Conservation (phyloP, 2,113 vertebrate species). For the Mungos mungo region DNA sequence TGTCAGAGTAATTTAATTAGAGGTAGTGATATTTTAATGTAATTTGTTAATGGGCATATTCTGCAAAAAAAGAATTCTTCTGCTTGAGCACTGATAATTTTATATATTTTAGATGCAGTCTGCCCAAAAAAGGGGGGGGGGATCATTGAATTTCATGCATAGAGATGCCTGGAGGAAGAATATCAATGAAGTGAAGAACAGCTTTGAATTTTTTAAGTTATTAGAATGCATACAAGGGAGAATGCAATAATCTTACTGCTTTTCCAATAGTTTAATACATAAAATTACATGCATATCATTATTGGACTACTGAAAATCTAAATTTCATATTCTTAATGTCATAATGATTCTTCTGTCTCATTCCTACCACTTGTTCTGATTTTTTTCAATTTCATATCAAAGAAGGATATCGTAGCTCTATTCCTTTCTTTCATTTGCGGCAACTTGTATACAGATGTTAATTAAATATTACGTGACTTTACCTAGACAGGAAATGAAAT, state of each 20-base stretch:
- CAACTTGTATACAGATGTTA: background rate
- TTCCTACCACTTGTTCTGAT: background rate
- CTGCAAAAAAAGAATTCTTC: constrained; percentile 72
- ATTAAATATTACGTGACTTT: constrained; percentile 22
- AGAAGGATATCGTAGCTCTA: background rate
- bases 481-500: constrained; percentile 31
- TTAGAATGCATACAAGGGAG: constrained; percentile 12
- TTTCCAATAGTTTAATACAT: constrained; percentile 8
- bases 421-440: background rate
- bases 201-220: constrained; percentile 62
- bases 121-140: constrained; percentile 72
- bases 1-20: constrained; percentile 83
- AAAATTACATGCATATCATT: constrained; percentile 38
- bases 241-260: constrained; percentile 35
- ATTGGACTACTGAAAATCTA: background rate
- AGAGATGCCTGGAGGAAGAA: constrained; percentile 73
- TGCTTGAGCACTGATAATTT: constrained; percentile 74
- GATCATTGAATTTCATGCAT: constrained; percentile 78
- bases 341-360: constrained; percentile 13
- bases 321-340: constrained; percentile 36
- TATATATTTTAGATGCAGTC: constrained; percentile 76
- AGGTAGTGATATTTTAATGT: constrained; percentile 79
- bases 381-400: constrained; percentile 33
- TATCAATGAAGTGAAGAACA: constrained; percentile 76
- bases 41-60: constrained; percentile 81